Base-by-base conservation (phyloP, 1,140 invertebrate genomes). In the Ephestia elutella region DNA sequence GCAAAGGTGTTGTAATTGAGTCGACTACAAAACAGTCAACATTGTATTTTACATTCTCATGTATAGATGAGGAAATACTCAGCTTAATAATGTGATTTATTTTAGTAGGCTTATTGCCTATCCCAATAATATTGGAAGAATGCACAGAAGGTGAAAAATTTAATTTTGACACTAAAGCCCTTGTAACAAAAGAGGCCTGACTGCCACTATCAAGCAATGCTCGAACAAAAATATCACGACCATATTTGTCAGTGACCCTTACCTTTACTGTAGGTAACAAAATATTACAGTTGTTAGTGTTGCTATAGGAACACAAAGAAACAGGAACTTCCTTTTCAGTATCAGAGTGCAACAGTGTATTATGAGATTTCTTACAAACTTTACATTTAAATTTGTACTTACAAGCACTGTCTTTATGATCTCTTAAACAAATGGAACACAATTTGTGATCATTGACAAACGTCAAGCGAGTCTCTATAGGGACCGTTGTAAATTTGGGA, bases 311-410 rank as follows among this genome's bases (percentile, higher is more conserved):
- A 30, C 21, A 54, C 28, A 54, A 13, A 32, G 28, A 13, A 15
- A 54, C 53, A 19, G 50, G 50, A 64, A 20, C 0, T 55, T 63
- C 54, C 25, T 61, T 13, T 10, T 30, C 15, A 30, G 44, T 19
- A 15, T 63, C 57, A n/a, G 18, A 49, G 53, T 66, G 64, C 13
- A 70, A 53, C 32, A 66, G 59, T 11, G 61, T 63, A 49, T 66
- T 70, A 21, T 66, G 68, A 11, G 0, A 17, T n/a, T 18, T 17
- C 17, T 64, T 64, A 48, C 68, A 66, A n/a, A n/a, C 51, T 57
- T 63, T 63, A 59, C 62, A 70, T 60, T 54, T 60, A 60, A 66
- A 70, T 18, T 30, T 54, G 54, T 57, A 66, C 50, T 59, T 66
- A 53, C 63, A 70, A 15, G 49, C 58, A 8, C 28, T 15, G n/a